Evolutionary conservation across 2,797 vertebrate species (phyloP).

Genomic region (Etheostoma nigrum): DNA sequence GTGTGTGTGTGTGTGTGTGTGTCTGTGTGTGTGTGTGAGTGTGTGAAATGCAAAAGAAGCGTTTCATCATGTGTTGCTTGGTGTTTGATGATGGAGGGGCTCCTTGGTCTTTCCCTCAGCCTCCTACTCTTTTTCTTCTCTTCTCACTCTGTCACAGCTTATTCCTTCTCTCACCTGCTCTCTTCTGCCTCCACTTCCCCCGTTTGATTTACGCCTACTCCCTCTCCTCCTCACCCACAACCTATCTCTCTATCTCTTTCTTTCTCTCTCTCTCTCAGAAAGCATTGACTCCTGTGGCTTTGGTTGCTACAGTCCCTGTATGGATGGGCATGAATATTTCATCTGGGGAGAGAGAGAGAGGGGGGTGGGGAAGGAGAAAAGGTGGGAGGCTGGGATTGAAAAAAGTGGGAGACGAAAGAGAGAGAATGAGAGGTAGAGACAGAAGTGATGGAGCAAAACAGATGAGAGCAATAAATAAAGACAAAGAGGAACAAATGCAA

Average conservation of each 20-base stretch:
- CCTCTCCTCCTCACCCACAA: constrained; percentile 6
- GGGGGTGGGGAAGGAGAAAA: not conserved
- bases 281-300: constrained; percentile 68
- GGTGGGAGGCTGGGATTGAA: constrained; percentile 1
- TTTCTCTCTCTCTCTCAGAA: constrained; percentile 46
- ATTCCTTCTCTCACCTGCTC: constrained; percentile 25
- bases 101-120: constrained; percentile 41
- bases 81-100: constrained; percentile 54
- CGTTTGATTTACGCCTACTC: constrained; percentile 12
- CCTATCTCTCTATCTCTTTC: constrained; percentile 1
- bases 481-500: constrained; percentile 35
- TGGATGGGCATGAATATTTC: constrained; percentile 79
- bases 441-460: constrained; percentile 34
- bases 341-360: constrained; percentile 48
- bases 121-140: constrained; percentile 35
- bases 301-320: constrained; percentile 49
- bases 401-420: constrained; percentile 12
- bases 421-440: not conserved
- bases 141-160: constrained; percentile 32
- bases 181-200: constrained; percentile 37
- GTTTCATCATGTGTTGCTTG: constrained; percentile 59
- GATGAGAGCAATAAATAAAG: constrained; percentile 43
- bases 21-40: not conserved
- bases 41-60: constrained; percentile 13
- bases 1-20: not conserved